phyloP scores from a whole-genome alignment of 2,113 vertebrate genomes.

The Psettodes erumei region DNA sequence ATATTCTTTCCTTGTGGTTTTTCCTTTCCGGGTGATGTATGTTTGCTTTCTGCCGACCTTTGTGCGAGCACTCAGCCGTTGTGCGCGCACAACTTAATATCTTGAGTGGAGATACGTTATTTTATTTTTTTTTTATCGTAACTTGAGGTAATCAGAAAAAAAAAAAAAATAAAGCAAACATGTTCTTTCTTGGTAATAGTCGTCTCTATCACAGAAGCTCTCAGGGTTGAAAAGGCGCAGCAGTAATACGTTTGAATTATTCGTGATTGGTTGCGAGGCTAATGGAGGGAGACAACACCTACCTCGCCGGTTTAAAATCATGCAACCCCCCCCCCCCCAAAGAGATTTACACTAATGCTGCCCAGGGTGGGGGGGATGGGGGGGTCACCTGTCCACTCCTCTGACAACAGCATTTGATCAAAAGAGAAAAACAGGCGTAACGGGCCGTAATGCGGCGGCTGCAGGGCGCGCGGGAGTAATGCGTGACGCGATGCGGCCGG shows the following conservation, averaged over 20 bases:
- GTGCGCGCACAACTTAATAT: conserved; percentile 55
- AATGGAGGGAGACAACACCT: conserved; percentile 71
- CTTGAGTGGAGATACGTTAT: conserved; percentile 63
- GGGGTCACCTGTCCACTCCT: conserved; percentile 69
- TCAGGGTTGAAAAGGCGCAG: conserved; percentile 48
- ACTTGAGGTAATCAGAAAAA: conserved; percentile 59
- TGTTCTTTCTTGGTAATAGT: conserved; percentile 39
- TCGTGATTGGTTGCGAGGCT: conserved; percentile 67
- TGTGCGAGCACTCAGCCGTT: conserved; percentile 47
- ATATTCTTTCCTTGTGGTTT: neutral
- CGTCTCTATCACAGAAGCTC: conserved; percentile 56
- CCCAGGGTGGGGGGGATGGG: too few species aligned
- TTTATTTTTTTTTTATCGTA: conserved; percentile 55
- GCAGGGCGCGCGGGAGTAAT: conserved; percentile 59
- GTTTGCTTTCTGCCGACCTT: conserved; percentile 12
- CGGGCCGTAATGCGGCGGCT: conserved; percentile 52
- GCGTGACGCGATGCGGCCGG: conserved; percentile 63
- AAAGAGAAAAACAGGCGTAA: conserved; percentile 59
- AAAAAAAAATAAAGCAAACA: conserved; percentile 55
- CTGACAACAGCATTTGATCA: conserved; percentile 73
- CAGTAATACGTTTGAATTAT: conserved; percentile 67
- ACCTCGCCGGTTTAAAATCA: conserved; percentile 69
- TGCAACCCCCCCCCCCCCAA: conserved; percentile 17
- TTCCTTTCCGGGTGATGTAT: conserved; percentile 10
- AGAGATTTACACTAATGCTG: conserved; percentile 40